phyloP scores from a whole-genome alignment of 2,113 vertebrate genomes.

The Chinchilla lanigera region DNA sequence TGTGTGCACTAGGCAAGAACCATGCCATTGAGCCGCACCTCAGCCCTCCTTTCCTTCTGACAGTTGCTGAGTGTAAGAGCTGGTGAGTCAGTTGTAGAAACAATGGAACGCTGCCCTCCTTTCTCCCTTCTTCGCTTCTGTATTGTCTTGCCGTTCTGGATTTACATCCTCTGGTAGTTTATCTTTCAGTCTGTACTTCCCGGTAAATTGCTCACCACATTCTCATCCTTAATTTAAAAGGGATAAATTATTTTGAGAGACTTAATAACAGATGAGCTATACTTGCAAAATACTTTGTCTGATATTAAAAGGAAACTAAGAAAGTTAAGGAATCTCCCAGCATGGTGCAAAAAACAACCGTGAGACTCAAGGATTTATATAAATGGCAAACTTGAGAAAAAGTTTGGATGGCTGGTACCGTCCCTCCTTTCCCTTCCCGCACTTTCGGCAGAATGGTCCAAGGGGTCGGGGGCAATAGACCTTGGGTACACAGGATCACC shows the following conservation, averaged over 20 bases:
- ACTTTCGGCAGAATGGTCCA: background rate
- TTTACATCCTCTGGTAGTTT: slow-evolving; percentile 39
- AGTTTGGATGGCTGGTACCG: background rate
- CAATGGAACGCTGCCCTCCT: background rate
- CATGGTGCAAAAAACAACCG: background rate
- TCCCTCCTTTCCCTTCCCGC: background rate
- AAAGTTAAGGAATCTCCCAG: background rate
- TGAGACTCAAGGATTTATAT: background rate
- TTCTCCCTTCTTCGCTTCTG: background rate
- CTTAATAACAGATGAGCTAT: slow-evolving; percentile 55
- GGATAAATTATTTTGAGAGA: slow-evolving; percentile 73
- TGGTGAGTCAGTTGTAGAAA: background rate
- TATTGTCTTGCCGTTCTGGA: slow-evolving; percentile 18
- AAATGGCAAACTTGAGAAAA: background rate
- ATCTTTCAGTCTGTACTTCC: slow-evolving; percentile 46
- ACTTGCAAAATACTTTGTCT: slow-evolving; percentile 20
- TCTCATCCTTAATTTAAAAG: slow-evolving; percentile 67
- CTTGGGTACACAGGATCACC: background rate
- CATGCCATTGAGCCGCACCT: no score
- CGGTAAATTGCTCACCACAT: slow-evolving; percentile 45
- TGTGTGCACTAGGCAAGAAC: background rate
- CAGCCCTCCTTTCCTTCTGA: background rate
- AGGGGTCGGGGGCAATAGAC: background rate
- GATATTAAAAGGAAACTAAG: slow-evolving; percentile 20
- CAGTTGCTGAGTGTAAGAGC: background rate